Evolutionary conservation across 2,113 vertebrate species (phyloP).

Genomic region (Onychostruthus taczanowskii): DNA sequence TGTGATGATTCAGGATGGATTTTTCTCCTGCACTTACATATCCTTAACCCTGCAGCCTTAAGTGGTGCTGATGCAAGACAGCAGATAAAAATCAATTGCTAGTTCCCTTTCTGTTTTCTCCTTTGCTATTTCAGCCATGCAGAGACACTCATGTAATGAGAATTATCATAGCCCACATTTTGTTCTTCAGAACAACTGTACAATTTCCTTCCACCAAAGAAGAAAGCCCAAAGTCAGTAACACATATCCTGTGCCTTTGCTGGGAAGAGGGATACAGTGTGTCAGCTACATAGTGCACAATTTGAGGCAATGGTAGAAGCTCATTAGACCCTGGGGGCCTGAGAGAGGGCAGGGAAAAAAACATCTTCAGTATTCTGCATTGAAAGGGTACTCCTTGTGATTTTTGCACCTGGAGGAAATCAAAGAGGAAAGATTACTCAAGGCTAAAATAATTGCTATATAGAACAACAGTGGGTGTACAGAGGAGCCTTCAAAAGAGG

Average conservation of each 20-base stretch:
- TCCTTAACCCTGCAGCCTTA: neutral
- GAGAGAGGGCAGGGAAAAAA: neutral
- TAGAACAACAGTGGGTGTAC: neutral
- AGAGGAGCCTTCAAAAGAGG: neutral
- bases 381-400: constrained; percentile 71
- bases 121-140: neutral
- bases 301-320: neutral
- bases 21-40: neutral
- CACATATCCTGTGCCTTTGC: neutral
- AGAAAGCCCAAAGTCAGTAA: neutral
- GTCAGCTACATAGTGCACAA: neutral
- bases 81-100: neutral
- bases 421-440: neutral
- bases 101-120: neutral
- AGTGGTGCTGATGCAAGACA: neutral
- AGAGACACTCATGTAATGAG: neutral
- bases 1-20: neutral
- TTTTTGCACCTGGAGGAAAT: constrained; percentile 47
- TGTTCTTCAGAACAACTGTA: neutral
- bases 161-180: neutral
- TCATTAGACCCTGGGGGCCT: neutral
- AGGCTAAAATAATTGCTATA: neutral
- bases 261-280: neutral
- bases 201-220: neutral
- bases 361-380: constrained; percentile 51